A percentile compares a stretch with the other conserved stretches of the same genome.
These are phyloP conservation scores for Sebastolobus alascanus DNA, from an alignment of 2,797 vertebrate genomes.

Conservation along the genomic window DNA sequence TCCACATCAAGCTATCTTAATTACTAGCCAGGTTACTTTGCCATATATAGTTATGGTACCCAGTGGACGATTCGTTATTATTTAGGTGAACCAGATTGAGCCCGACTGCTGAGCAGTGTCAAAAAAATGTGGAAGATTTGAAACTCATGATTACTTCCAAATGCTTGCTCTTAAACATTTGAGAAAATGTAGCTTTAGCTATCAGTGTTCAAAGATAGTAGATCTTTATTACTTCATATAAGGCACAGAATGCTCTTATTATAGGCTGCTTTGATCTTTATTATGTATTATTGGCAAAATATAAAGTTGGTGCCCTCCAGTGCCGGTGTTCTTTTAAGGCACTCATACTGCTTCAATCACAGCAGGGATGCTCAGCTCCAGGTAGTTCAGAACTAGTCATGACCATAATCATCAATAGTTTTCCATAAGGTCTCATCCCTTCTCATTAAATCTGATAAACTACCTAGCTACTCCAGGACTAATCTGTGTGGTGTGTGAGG, in stretches of 20 bases:
- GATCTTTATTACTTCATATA: neutral
- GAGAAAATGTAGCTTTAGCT: neutral
- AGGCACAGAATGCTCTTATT: neutral
- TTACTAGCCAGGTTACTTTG: neutral
- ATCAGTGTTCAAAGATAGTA: neutral
- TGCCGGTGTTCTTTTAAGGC: neutral
- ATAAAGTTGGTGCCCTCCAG: neutral
- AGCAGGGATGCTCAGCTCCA: neutral
- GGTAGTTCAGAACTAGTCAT: neutral
- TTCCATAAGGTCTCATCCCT: neutral
- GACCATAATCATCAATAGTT: neutral
- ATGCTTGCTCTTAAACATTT: neutral
- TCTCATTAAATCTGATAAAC: neutral
- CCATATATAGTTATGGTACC: neutral
- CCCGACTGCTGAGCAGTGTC: neutral
- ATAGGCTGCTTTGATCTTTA: neutral
- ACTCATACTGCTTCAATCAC: neutral
- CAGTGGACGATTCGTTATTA: neutral
- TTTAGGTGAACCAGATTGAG: neutral
- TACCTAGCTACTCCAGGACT: neutral
- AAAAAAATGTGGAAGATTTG: neutral
- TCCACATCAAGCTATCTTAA: neutral
- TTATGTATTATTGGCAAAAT: neutral
- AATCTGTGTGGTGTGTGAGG: neutral
- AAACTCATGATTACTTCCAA: neutral